Conservation (phyloP, 2,888 invertebrate species). For the Elaeidobius kamerunicus region DNA sequence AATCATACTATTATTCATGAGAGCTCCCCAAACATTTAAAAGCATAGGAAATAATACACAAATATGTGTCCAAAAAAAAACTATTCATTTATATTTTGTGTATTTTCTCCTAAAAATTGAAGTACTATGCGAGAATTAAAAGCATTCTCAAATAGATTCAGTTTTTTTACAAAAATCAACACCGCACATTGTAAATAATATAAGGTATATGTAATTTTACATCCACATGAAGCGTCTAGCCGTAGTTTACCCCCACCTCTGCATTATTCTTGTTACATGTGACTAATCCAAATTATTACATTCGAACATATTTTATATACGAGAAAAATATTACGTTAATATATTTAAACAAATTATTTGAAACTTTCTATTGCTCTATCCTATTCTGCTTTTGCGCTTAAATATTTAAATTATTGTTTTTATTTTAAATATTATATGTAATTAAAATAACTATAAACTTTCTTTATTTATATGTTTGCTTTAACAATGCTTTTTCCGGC, state of each 20-base stretch:
- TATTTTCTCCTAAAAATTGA: no score
- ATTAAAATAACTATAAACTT: no score
- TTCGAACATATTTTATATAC: neutral
- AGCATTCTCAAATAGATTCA: no score
- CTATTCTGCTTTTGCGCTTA: neutral
- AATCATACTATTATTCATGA: slow-evolving; percentile 35
- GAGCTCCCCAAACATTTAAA: slow-evolving; percentile 2
- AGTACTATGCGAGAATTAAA: no score
- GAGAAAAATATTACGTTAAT: no score
- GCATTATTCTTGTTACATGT: slow-evolving; percentile 28
- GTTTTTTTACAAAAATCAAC: slow-evolving; percentile 9
- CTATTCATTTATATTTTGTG: no score
- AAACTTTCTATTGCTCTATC: no score
- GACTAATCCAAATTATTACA: slow-evolving; percentile 21
- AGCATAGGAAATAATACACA: no score
- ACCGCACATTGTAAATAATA: slow-evolving; percentile 28
- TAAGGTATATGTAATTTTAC: slow-evolving; percentile 35
- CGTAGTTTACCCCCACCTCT: slow-evolving; percentile 40
- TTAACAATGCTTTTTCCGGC: slow-evolving; percentile 33
- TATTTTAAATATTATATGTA: no score
- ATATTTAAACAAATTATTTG: no score
- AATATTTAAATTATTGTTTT: no score
- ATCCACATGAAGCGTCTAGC: slow-evolving; percentile 49
- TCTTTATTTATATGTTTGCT: slow-evolving; percentile 11
- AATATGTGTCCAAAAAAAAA: no score